phyloP scores from a whole-genome alignment of 1,140 invertebrate species.

The Euwallacea similis region DNA sequence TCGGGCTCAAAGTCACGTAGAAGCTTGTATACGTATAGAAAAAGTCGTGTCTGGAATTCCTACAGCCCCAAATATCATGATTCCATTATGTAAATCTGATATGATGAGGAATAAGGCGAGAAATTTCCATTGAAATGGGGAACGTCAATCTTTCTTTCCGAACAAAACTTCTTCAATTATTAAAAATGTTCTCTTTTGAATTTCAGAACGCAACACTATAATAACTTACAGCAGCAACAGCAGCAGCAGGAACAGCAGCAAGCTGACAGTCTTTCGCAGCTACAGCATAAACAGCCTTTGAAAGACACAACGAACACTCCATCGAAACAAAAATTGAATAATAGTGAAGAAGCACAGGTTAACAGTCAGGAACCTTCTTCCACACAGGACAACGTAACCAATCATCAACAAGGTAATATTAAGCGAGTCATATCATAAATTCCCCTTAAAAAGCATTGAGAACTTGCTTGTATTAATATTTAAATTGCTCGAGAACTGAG shows the following conservation, averaged over 20 bases:
- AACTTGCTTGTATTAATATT: too few species aligned
- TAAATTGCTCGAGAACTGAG: too few species aligned
- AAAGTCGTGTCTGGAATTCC: conserved; percentile 15
- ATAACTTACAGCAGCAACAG: conserved; percentile 52
- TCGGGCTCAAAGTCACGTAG: conserved; percentile 27
- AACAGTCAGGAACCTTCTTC: conserved; percentile 30
- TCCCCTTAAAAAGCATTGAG: too few species aligned
- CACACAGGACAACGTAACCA: conserved; percentile 35
- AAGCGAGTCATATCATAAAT: too few species aligned
- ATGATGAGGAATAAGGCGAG: conserved; percentile 1
- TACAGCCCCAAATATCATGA: conserved; percentile 3
- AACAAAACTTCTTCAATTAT: conserved; percentile 1
- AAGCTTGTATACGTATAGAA: background rate
- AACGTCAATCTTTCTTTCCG: background rate
- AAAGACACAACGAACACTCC: conserved; percentile 51
- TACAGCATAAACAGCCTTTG: conserved; percentile 51
- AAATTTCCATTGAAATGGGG: background rate
- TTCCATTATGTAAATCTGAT: conserved; percentile 15
- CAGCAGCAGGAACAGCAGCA: conserved; percentile 46
- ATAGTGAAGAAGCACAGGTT: conserved; percentile 35
- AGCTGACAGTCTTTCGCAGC: conserved; percentile 27
- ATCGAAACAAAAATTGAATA: conserved; percentile 44
- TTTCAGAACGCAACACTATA: conserved; percentile 55
- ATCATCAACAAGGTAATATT: conserved; percentile 27
- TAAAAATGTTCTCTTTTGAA: conserved; percentile 11